Evolutionary conservation across 2,888 invertebrate genomes (phyloP).

Genomic region (Athetis lepigone): DNA sequence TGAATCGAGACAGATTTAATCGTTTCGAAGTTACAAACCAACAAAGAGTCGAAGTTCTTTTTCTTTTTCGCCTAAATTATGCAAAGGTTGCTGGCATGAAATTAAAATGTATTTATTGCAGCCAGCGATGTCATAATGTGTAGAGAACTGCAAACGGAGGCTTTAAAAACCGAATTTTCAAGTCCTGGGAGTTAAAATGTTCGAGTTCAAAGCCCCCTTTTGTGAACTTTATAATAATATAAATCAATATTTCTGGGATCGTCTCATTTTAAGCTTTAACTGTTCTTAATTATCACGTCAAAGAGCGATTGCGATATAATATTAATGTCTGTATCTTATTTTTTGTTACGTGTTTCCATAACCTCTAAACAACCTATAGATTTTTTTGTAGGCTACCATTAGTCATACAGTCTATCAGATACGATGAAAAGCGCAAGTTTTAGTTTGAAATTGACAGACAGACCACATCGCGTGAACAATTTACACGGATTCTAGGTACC

Average conservation of each 20-base stretch:
- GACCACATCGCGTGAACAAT: not conserved
- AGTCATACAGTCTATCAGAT: constrained; percentile 1
- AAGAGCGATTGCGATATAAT: constrained; percentile 6
- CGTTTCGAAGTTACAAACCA: constrained; percentile 29
- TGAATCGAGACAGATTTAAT: constrained; percentile 35
- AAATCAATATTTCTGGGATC: constrained; percentile 53
- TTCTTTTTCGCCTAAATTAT: constrained; percentile 31
- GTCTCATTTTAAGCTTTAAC: constrained; percentile 19
- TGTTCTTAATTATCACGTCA: constrained; percentile 28
- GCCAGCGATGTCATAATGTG: constrained; percentile 28
- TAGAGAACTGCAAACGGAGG: constrained; percentile 28
- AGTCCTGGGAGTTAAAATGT: constrained; percentile 33
- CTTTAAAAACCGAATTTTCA: constrained; percentile 25
- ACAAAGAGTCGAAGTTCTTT: constrained; percentile 28
- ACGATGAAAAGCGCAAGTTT: constrained; percentile 3
- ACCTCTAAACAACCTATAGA: constrained; percentile 3
- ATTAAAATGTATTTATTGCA: constrained; percentile 27
- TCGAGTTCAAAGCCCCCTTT: constrained; percentile 51
- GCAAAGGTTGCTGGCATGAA: constrained; percentile 41
- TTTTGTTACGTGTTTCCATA: constrained; percentile 7
- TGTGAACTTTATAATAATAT: constrained; percentile 48
- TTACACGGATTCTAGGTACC: not conserved
- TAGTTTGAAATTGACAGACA: not conserved
- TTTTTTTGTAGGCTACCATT: constrained; percentile 8
- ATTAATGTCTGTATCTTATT: not conserved